Evolutionary conservation across 2,888 invertebrate species (phyloP), one percentile per base, ranked within the genome.

Genomic region (Leptinotarsa rubiginosa): DNA sequence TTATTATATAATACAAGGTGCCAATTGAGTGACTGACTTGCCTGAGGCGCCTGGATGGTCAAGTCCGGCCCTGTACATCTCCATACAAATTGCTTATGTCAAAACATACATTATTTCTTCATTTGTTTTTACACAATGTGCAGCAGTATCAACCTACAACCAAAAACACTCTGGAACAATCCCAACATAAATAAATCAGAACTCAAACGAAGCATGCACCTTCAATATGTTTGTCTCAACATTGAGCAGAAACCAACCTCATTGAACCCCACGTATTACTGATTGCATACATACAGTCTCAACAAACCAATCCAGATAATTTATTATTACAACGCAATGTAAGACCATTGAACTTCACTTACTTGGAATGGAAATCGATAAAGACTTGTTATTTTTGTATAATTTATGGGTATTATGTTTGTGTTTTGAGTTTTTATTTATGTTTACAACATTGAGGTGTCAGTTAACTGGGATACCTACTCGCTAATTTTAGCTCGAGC

Each of bases 291-390:
- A 31, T 5, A 62, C 62, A 16, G 31, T 7, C n/a, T 31, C 31
- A 31, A 25, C 31, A 62, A 62, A 62, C 41, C 41, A n/a, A n/a
- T 62, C 41, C 25, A 62, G 7, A 13, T 4, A 41, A 7, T 62
- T n/a, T 31, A 62, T 62, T 62, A 41, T 62, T 62, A 62, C 4
- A 16, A 31, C n/a, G 16, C n/a, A 62, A 16, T n/a, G n/a, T n/a
- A 62, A 62, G 62, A 62, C 62, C 62, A n/a, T 41, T 62, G 62
- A 62, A 62, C 62, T 41, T 31, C n/a, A 62, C 15, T 41, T 62
- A 31, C n/a, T 62, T 13, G 31, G 15, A 25, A n/a, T 18, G 62
- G 41, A 41, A 41, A 62, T 62, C 62, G 62, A 62, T 62, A 31
- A 62, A 62, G 62, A 41, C 62, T 16, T 62, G 62, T 41, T 18